Base-by-base conservation (phyloP, 1,140 invertebrate species). In the Drosophila kurseongensis region DNA sequence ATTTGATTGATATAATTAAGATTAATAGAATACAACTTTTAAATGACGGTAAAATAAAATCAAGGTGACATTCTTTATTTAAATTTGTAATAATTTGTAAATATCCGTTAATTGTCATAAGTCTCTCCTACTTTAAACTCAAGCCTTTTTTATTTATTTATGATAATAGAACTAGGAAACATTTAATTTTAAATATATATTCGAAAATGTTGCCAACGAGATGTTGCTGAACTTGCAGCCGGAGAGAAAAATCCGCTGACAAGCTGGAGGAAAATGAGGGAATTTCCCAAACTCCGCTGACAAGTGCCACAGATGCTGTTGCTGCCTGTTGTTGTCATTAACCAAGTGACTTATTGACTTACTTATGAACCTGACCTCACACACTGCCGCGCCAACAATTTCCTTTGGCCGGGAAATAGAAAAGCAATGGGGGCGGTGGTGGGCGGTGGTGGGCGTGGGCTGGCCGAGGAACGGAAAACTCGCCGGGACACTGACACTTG, bases 351-450 rank as follows among this genome's bases (percentile, higher is more conserved):
- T 86, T 88, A 86, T 86, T 86, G 83, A 88, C 82, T 82, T 82
- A 82, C 81, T 86, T 88, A 86, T 88, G 81, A 86, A 85, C 83
- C 83, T 88, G 83, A 86, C 83, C 83, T 82, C 71, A 76, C 82
- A 73, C 83, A 81, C 71, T 59, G 74, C 73, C 51, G 13, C 38
- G 35, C 38, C 32, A 74, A 29, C 14, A 29, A 47, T 27, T 62
- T 50, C 45, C 68, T 51, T 2, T 12, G 12, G 23, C 10, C 10
- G 58, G 63, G 8, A 61, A 41, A 32, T 14, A 29, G 18, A 65
- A 45, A 56, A 47, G 12, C 23, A 10, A 13, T 12, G 4, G 35
- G 38, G 38, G 13, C 1, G 13, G 13, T 4, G 3, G 27, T 35
- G 38, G 38, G 13, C 1, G 13, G 13, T 4, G 3, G 27, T 35